Evolutionary conservation across 2,797 vertebrate genomes (phyloP).

Genomic region (Gymnopithys bicolor): DNA sequence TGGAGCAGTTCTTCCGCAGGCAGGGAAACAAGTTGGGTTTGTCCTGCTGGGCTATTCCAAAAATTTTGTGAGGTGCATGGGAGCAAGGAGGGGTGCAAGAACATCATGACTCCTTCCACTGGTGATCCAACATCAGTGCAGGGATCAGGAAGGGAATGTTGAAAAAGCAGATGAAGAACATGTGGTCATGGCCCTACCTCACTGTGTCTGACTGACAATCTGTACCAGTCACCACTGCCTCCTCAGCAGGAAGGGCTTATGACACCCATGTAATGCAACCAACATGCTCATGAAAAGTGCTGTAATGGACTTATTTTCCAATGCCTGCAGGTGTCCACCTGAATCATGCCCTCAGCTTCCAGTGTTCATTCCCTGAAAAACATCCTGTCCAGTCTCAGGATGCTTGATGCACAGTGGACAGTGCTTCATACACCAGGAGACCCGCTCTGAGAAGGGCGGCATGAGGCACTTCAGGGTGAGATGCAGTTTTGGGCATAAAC

Average conservation of each 20-base stretch:
- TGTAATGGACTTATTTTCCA: neutral
- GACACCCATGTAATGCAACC: neutral
- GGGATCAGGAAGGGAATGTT: neutral
- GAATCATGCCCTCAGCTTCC: neutral
- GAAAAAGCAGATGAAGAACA: neutral
- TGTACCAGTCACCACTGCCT: neutral
- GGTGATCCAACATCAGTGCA: neutral
- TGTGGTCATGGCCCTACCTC: neutral
- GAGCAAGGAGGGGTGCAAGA: constrained; percentile 4
- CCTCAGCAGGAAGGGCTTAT: neutral
- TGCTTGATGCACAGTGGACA: neutral
- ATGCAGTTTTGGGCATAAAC: neutral
- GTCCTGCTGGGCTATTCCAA: neutral
- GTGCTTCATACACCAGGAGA: neutral
- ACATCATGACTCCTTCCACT: neutral
- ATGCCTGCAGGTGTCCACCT: neutral
- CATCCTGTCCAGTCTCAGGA: neutral
- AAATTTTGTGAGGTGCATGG: neutral
- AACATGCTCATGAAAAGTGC: neutral
- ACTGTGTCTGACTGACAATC: neutral
- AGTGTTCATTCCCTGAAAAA: neutral
- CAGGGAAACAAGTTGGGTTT: neutral
- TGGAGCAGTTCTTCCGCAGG: constrained; percentile 9
- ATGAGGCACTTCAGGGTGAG: neutral
- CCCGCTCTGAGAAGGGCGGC: neutral